Base-by-base conservation (phyloP, 2,888 invertebrate species). In the Cantharis flavilabris region DNA sequence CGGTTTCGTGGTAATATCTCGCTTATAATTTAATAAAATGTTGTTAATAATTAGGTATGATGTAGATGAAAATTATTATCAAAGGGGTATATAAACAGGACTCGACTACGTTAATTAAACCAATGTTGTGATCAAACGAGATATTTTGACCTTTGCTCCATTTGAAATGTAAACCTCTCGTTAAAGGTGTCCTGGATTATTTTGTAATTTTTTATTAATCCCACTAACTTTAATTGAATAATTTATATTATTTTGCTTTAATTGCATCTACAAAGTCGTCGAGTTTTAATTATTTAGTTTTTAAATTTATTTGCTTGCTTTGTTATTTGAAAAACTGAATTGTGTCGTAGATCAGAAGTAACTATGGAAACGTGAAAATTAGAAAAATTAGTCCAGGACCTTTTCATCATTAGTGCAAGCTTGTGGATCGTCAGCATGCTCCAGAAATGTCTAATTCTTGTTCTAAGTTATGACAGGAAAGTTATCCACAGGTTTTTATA, bases 91-190 rank as follows among this genome's bases (percentile, higher is more conserved):
- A 73, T 74, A 69, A 76, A 64, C 72, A 49, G 23, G 71, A 72
- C 78, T 72, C 77, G 69, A 71, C 76, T 71, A 79, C 77, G 79
- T 80, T 80, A 81, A 81, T 81, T 81, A 81, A 80, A 79, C 80
- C 80, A 80, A 81, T 81, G 78, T 80, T 79, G 76, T 73, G 79
- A 79, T 80, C 80, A 80, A 81, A 81, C 79, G 81, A 77, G 77
- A 75, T 80, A 75, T 79, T 78, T 75, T 80, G 80, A 76, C 79
- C 79, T 80, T 77, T 77, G 70, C 69, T 76, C 80, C 80, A 49
- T 49, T 49, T 49, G 49, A 49, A 49, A 49, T 49, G n/a, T 49
- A 49, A 49, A 49, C 49, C 49, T 49, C 49, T 49, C 49, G 9
- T 49, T 49, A 49, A n/a, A 49, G 49, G 49, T 49, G n/a, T 49